Conservation (phyloP, 2,888 invertebrate genomes). For the Lochmaea crataegi region DNA sequence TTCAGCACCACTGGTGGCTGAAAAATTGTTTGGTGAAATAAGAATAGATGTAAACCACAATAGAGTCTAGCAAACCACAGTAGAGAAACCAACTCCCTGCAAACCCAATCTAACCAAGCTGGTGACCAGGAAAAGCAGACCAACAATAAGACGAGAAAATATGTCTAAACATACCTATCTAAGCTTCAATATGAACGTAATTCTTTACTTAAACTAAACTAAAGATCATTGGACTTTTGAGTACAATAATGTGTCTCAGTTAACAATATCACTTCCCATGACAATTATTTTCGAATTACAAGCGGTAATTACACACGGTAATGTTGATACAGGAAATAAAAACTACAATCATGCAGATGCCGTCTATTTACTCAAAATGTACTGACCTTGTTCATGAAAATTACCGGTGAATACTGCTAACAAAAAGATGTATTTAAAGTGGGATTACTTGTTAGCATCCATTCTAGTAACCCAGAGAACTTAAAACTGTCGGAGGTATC, state of each 20-base stretch:
- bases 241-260: background rate
- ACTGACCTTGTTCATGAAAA: constrained; percentile 1
- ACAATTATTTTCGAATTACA: background rate
- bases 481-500: no score
- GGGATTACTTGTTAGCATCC: background rate
- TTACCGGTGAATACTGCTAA: background rate
- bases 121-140: no score
- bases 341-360: background rate
- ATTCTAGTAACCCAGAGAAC: background rate
- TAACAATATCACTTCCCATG: background rate
- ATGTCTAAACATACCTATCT: no score
- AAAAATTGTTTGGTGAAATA: no score
- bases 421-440: constrained; percentile 2
- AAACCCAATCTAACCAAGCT: no score
- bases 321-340: background rate
- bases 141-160: no score
- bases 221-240: background rate
- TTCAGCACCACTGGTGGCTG: no score
- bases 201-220: no score
- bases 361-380: background rate
- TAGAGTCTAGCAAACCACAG: no score
- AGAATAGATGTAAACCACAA: no score
- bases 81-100: no score
- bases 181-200: no score
- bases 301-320: background rate